Base-by-base conservation (phyloP, 2,113 vertebrate genomes). In the Leptocoma aspasia region DNA sequence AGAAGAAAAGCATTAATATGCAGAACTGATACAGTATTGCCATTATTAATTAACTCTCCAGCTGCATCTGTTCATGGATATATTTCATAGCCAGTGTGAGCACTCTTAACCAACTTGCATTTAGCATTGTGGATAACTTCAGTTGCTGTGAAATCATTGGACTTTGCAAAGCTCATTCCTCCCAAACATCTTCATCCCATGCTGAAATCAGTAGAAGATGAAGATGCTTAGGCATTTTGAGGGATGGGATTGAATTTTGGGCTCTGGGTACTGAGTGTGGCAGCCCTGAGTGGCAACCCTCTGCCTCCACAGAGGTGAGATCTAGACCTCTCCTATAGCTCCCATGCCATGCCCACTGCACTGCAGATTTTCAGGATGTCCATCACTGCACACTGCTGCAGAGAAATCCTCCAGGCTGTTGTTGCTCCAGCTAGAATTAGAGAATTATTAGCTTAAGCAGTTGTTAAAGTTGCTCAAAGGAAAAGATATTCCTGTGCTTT, bases 301-400 rank as follows among this genome's bases (percentile, higher is more conserved):
- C 21, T 79, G 2, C 15, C 17, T 7, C 8, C 3, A 8, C 5
- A 27, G 42, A 23, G 13, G 16, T 60, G 63, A 72, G 66, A 41
- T n/a, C 5, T 31, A 68, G 1, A 42, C 6, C 7, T 44, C 39
- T 54, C 31, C 28, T 9, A 1, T 54, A 65, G 59, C 49, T 45
- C 59, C 13, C 9, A 3, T 2, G 4, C 66, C 17, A 3, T 52
- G 18, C 49, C 30, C 22, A 21, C 31, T 37, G 15, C 0, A 1
- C 41, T 59, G 23, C 16, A 5, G 3, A 33, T 79, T 60, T 69
- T 64, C 23, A 56, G 33, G 12, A 21, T 23, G 20, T 80, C 24
- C 18, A 16, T 8, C 35, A 7, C 49, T 90, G 8, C 31, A 30
- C 28, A 10, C 7, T 63, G 28, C 20, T n/a, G 30, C 27, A 47